A percentile compares a stretch with the other conserved stretches of the same genome.
Conservation (phyloP, 2,113 vertebrate genomes). For the Stigmatopora argus region DNA sequence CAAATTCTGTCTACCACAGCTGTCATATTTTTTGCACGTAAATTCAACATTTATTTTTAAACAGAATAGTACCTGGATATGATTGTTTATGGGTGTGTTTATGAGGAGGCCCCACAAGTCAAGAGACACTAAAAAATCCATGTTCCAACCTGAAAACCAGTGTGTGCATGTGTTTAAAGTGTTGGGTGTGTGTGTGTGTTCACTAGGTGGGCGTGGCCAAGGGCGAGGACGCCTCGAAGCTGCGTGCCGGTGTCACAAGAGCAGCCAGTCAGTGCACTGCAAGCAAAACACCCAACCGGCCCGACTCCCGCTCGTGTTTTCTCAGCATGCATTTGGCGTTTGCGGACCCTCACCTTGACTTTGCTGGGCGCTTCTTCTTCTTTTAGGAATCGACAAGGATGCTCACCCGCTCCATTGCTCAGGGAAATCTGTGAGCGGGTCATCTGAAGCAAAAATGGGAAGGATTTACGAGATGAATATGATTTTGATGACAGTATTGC, state of each 20-base stretch:
- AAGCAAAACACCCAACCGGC: slow-evolving; percentile 23
- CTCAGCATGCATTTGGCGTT: not conserved
- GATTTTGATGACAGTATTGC: slow-evolving; percentile 46
- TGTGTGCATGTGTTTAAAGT: slow-evolving; percentile 4
- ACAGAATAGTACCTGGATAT: no score
- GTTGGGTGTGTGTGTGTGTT: not conserved
- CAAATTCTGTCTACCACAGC: no score
- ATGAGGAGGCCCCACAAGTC: no score
- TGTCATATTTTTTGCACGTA: no score
- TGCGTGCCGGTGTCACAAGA: slow-evolving; percentile 37
- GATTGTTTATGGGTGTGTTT: not conserved
- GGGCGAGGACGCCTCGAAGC: slow-evolving; percentile 28
- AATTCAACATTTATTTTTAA: no score
- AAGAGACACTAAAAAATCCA: not conserved
- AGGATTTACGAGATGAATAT: slow-evolving; percentile 46
- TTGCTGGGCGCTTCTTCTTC: not conserved
- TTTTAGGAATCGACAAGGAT: slow-evolving; percentile 24
- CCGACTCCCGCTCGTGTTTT: slow-evolving; percentile 6
- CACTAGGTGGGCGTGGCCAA: slow-evolving; percentile 55
- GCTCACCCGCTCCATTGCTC: slow-evolving; percentile 22
- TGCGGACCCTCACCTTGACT: not conserved
- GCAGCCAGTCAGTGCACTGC: slow-evolving; percentile 28
- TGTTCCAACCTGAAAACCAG: not conserved
- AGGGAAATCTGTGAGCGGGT: slow-evolving; percentile 32
- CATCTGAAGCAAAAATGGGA: slow-evolving; percentile 34